Percentiles rank a stretch among this genome's conserved stretches.
Evolutionary conservation across 2,888 invertebrate genomes (phyloP).

Genomic region (Drosophila incognita): DNA sequence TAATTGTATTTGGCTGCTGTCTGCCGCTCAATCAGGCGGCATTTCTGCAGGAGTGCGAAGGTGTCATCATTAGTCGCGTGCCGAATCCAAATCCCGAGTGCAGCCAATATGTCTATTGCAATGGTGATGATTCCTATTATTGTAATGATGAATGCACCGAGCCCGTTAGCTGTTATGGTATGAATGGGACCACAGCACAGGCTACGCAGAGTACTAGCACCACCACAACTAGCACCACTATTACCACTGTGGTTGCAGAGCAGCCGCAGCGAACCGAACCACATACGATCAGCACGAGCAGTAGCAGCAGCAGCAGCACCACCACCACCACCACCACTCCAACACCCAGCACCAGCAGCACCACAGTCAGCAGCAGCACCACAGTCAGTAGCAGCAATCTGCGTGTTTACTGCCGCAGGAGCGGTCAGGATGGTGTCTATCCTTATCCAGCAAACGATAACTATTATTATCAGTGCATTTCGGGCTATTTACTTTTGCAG

Average conservation of each 20-base stretch:
- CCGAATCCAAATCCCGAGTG: slow-evolving; percentile 66
- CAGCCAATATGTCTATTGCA: slow-evolving; percentile 75
- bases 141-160: slow-evolving; percentile 71
- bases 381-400: slow-evolving; percentile 21
- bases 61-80: slow-evolving; percentile 57
- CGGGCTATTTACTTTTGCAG: slow-evolving; percentile 69
- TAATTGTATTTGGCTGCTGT: slow-evolving; percentile 51
- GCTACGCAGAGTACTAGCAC: neutral
- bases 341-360: neutral
- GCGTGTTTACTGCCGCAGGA: slow-evolving; percentile 41
- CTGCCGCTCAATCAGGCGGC: slow-evolving; percentile 48
- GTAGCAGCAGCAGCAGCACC: neutral
- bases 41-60: slow-evolving; percentile 72
- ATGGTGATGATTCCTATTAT: slow-evolving; percentile 73
- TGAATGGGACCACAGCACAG: neutral
- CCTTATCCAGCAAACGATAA: slow-evolving; percentile 67
- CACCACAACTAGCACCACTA: neutral
- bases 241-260: slow-evolving; percentile 2
- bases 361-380: neutral
- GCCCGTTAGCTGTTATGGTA: slow-evolving; percentile 46
- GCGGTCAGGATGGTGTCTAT: slow-evolving; percentile 54
- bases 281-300: neutral
- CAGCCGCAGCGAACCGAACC: neutral
- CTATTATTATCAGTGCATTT: slow-evolving; percentile 72
- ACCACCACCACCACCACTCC: too few species aligned